Percentiles rank a stretch among this genome's conserved stretches.
Evolutionary conservation across 2,888 invertebrate species (phyloP).

Genomic region (Xestia rhomboidea): DNA sequence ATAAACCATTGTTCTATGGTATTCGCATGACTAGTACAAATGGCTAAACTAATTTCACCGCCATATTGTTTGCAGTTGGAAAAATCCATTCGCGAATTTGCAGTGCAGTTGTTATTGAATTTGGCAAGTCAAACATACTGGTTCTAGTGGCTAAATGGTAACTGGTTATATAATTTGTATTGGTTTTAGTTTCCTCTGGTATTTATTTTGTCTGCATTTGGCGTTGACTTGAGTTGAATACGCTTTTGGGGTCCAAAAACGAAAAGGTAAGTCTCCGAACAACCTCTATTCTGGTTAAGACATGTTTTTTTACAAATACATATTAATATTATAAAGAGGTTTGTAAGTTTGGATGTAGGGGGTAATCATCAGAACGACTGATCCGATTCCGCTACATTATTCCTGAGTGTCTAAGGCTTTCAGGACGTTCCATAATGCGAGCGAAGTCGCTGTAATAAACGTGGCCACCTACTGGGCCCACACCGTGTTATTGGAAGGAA

Average conservation of each 20-base stretch:
- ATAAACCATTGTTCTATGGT: slow-evolving; percentile 51
- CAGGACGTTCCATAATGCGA: neutral
- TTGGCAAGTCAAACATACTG: slow-evolving; percentile 8
- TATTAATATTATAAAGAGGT: neutral
- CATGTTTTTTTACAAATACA: neutral
- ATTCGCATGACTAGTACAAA: slow-evolving; percentile 51
- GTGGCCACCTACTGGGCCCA: too few relatives aligned
- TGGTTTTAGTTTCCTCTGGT: neutral
- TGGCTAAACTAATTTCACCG: slow-evolving; percentile 40
- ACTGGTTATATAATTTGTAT: neutral
- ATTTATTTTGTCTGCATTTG: neutral
- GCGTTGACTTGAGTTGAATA: neutral
- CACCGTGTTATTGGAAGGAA: too few relatives aligned
- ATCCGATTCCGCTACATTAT: neutral
- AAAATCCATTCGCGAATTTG: slow-evolving; percentile 22
- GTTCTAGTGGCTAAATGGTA: neutral
- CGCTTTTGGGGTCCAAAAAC: neutral
- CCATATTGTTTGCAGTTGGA: slow-evolving; percentile 39
- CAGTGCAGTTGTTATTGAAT: slow-evolving; percentile 14
- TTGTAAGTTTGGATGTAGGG: neutral
- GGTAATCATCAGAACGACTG: neutral
- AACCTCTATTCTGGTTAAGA: neutral
- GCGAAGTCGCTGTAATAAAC: neutral
- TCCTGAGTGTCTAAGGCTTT: neutral
- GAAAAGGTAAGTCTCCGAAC: neutral